Conservation (phyloP, 2,888 invertebrate genomes). For the Myathropa florea region DNA sequence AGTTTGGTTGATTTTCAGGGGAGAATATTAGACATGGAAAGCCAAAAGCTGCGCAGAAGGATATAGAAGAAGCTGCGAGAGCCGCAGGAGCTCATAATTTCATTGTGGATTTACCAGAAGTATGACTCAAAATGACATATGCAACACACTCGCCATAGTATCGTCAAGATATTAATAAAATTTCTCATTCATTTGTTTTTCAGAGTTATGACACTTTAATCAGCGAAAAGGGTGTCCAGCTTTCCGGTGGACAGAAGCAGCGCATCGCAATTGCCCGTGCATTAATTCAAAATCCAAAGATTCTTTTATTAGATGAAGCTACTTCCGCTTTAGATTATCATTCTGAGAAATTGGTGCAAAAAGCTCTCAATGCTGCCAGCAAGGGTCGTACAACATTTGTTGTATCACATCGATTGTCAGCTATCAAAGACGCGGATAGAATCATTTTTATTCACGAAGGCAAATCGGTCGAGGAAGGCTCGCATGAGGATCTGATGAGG, state of each 20-base stretch:
- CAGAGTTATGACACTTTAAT: conserved; percentile 89
- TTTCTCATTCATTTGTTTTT: neutral
- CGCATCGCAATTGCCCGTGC: conserved; percentile 92
- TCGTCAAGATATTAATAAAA: neutral
- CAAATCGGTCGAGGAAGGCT: conserved; percentile 86
- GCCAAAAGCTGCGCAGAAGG: conserved; percentile 84
- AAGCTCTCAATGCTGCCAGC: conserved; percentile 88
- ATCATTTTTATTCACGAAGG: conserved; percentile 88
- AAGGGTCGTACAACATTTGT: conserved; percentile 87
- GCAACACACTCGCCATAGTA: neutral
- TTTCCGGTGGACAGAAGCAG: conserved; percentile 92
- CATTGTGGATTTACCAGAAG: conserved; percentile 86
- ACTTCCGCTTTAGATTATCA: conserved; percentile 91
- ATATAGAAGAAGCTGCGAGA: conserved; percentile 86
- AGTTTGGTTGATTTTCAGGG: conserved; percentile 59
- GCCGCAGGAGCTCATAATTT: conserved; percentile 89
- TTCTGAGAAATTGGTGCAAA: conserved; percentile 90
- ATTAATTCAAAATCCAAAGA: conserved; percentile 87
- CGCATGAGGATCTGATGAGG: conserved; percentile 85
- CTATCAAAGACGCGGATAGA: conserved; percentile 86
- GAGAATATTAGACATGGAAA: conserved; percentile 88
- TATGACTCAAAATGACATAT: too few species aligned
- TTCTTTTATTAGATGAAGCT: conserved; percentile 89
- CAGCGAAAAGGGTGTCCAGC: conserved; percentile 89
- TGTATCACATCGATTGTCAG: conserved; percentile 87